Evolutionary conservation across 2,797 vertebrate species (phyloP).

Genomic region (Neoniphon sammara): DNA sequence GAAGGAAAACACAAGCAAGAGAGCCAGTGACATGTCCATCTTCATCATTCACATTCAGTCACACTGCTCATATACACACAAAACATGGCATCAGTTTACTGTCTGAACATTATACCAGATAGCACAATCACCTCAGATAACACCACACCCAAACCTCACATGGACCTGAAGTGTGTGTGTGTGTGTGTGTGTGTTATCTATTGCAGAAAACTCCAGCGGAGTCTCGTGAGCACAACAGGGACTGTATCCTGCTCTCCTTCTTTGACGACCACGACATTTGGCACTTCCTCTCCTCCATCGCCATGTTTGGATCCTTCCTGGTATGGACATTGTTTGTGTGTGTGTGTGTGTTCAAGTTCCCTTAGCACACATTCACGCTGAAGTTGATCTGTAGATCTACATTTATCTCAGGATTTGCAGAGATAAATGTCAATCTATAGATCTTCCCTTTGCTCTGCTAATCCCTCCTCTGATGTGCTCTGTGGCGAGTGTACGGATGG

Average conservation of each 20-base stretch:
- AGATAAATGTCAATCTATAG: too few species aligned
- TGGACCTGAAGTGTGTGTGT: constrained; percentile 1
- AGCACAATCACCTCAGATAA: too few species aligned
- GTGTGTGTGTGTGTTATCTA: neutral
- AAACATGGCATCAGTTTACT: neutral
- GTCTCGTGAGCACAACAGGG: constrained; percentile 95
- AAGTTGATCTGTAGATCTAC: too few species aligned
- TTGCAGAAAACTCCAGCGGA: constrained; percentile 95
- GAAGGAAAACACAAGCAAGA: too few species aligned
- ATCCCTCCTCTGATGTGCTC: too few species aligned
- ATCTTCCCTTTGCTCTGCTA: too few species aligned
- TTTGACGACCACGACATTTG: constrained; percentile 98
- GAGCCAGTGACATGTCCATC: too few species aligned
- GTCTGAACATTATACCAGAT: too few species aligned
- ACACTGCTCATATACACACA: neutral
- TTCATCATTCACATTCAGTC: too few species aligned
- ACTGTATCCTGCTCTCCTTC: constrained; percentile 94
- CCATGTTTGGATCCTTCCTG: constrained; percentile 99
- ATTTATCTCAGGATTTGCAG: too few species aligned
- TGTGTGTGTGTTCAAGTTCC: neutral
- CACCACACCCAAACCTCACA: too few species aligned
- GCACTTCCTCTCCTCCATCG: constrained; percentile 98
- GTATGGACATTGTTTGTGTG: constrained; percentile 71
- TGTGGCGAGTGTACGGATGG: too few species aligned
- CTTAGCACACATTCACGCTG: neutral